phyloP scores from a whole-genome alignment of 2,888 invertebrate genomes.

The Panzeria rudis region DNA sequence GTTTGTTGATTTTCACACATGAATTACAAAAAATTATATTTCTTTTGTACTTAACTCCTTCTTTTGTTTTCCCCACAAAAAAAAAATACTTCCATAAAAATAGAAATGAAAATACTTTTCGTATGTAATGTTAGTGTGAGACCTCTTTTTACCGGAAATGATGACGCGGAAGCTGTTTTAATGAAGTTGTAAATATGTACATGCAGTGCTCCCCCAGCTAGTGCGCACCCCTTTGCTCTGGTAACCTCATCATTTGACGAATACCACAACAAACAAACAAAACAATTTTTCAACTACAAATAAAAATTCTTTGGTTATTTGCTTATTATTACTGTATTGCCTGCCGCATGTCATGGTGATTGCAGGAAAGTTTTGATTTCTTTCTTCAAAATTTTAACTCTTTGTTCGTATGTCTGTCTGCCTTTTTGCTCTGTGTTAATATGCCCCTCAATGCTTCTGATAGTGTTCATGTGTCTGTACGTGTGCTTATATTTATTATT shows the following conservation, averaged over 20 bases:
- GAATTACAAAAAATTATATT: constrained; percentile 62
- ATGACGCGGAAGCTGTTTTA: constrained; percentile 81
- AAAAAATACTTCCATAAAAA: not conserved
- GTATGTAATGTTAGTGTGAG: not conserved
- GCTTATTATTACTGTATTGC: constrained; percentile 27
- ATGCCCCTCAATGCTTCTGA: too few species aligned
- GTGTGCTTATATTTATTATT: constrained; percentile 36
- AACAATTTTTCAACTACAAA: constrained; percentile 29
- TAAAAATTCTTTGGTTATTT: constrained; percentile 62
- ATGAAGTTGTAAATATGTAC: constrained; percentile 80
- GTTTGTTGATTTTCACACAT: constrained; percentile 73
- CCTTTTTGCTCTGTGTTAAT: not conserved
- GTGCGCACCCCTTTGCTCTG: not conserved
- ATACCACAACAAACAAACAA: constrained; percentile 52
- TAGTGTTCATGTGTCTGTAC: not conserved
- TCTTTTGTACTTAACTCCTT: constrained; percentile 27
- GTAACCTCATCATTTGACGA: constrained; percentile 26
- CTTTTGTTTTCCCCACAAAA: not conserved
- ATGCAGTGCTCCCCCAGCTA: not conserved
- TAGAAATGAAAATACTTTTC: not conserved
- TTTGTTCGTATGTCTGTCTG: not conserved
- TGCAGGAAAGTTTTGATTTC: not conserved
- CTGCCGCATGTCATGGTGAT: constrained; percentile 12
- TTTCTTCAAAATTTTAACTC: not conserved
- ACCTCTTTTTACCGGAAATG: constrained; percentile 76